Base-by-base conservation (phyloP, 2,888 invertebrate species). In the Plebejus anna region DNA sequence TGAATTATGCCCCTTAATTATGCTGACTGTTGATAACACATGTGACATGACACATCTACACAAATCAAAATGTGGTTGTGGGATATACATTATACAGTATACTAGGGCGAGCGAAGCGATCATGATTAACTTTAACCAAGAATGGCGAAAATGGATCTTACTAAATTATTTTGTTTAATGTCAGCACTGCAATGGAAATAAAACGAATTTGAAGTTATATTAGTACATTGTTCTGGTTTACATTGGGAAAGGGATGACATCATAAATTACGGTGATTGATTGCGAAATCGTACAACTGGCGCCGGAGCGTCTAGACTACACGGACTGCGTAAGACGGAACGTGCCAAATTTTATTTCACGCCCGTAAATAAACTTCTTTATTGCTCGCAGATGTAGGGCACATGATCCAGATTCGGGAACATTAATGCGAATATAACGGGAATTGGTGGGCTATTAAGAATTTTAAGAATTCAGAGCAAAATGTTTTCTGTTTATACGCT, bases 321-420 rank as follows among this genome's bases (percentile, higher is more conserved):
- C 13, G 28, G 51, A 36, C 55, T 73, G 73, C 55, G 73, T 55
- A 16, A 73, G 73, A 73, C 2, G 47, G 32, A 73, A 28, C 51
- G 42, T 72, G 73, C 73, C 73, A 73, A 73, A 73, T 73, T 73
- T 73, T 55, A 73, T 73, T 51, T 51, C 32, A 16, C 22, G 51
- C 22, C 51, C 73, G 55, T 73, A 55, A 73, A 73, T 73, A 73
- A 73, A 16, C 55, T 28, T 13, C 32, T 32, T 73, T 73, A 73
- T 51, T 28, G 42, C 32, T 22, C 5, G n/a, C 47, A 55, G 28
- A 73, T 73, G 51, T 55, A 55, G 73, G 73, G 6, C 73, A 73
- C 73, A 51, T 73, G 73, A 55, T 16, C 51, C 47, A 51, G 32
- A 71, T 51, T 51, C 32, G 32, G 32, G 11, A 32, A 16, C 47